These are phyloP conservation scores for Chloroclystis v-ata DNA, from an alignment of 2,888 invertebrate genomes.

Conservation along the genomic window DNA sequence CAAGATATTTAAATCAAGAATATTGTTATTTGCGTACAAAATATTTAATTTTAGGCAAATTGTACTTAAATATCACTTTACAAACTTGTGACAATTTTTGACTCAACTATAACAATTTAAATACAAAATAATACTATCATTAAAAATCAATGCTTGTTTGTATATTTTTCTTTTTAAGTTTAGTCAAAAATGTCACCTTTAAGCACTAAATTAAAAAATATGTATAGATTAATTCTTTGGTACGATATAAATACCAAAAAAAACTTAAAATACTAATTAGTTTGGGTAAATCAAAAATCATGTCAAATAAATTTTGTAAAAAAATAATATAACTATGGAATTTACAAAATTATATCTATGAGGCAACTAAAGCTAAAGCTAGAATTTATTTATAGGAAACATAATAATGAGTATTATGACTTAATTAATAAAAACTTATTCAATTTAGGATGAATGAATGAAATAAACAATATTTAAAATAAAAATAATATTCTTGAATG, in stretches of 20 bases:
- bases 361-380: slow-evolving; percentile 29
- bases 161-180: too few relatives aligned
- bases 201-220: slow-evolving; percentile 6
- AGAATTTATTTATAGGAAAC: slow-evolving; percentile 46
- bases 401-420: slow-evolving; percentile 50
- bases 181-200: neutral
- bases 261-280: slow-evolving; percentile 29
- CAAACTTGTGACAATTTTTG: slow-evolving; percentile 3
- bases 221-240: slow-evolving; percentile 20
- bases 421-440: slow-evolving; percentile 10
- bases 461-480: too few relatives aligned
- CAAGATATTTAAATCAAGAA: slow-evolving; percentile 33
- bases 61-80: slow-evolving; percentile 28
- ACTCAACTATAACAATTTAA: neutral
- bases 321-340: slow-evolving; percentile 1
- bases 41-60: slow-evolving; percentile 35
- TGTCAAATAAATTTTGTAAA: slow-evolving; percentile 1
- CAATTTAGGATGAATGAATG: neutral
- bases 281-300: slow-evolving; percentile 1
- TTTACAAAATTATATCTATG: slow-evolving; percentile 1
- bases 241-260: slow-evolving; percentile 22
- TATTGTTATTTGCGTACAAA: slow-evolving; percentile 27
- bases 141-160: too few relatives aligned
- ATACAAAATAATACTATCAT: slow-evolving; percentile 1
- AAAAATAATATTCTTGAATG: too few relatives aligned